Conservation (phyloP, 2,888 invertebrate genomes). For the Spialia ferax region DNA sequence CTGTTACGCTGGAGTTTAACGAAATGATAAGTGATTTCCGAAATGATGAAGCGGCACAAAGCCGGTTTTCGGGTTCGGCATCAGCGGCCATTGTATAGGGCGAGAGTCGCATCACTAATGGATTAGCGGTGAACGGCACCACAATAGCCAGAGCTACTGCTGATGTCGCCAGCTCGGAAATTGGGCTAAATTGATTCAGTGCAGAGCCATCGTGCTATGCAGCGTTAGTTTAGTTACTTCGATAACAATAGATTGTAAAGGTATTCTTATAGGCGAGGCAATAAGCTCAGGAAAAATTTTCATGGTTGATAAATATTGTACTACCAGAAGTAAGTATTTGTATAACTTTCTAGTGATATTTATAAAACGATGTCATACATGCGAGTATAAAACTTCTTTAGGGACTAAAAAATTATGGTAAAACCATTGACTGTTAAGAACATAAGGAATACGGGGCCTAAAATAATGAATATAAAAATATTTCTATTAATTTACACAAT, state of each 20-base stretch:
- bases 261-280: too few relatives aligned
- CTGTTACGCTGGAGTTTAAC: constrained; percentile 24
- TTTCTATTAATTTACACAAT: not conserved
- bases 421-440: too few relatives aligned
- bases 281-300: too few relatives aligned
- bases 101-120: constrained; percentile 77
- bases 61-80: constrained; percentile 53
- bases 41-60: constrained; percentile 47
- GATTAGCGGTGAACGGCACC: constrained; percentile 68
- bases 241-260: not conserved
- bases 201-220: constrained; percentile 23
- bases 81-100: constrained; percentile 69
- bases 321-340: not conserved
- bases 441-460: too few relatives aligned
- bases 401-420: too few relatives aligned
- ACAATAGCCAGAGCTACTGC: constrained; percentile 52
- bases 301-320: too few relatives aligned
- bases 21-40: constrained; percentile 40
- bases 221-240: not conserved
- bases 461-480: too few relatives aligned
- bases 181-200: constrained; percentile 57
- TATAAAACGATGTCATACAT: too few relatives aligned
- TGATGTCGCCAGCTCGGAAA: constrained; percentile 56
- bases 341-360: not conserved
- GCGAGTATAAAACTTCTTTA: too few relatives aligned